phyloP scores from a whole-genome alignment of 2,888 invertebrate genomes.

The Argyresthia albistria region DNA sequence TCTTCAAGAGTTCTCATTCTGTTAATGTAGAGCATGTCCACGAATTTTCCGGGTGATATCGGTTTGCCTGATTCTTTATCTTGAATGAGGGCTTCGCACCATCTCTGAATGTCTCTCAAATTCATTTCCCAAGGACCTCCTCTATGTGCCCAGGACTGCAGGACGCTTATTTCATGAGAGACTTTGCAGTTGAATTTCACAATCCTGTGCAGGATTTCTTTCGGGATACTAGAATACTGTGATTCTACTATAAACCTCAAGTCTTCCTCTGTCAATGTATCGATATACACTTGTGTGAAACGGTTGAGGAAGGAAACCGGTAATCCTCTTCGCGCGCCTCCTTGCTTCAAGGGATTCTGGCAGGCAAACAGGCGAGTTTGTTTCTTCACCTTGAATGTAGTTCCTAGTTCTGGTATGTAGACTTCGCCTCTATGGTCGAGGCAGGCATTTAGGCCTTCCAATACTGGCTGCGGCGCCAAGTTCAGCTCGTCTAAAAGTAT shows the following conservation, averaged over 20 bases:
- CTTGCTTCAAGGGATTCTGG: slow-evolving; percentile 97
- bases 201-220: slow-evolving; percentile 77
- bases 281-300: slow-evolving; percentile 90
- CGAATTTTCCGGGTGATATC: slow-evolving; percentile 72
- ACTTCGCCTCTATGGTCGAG: slow-evolving; percentile 97
- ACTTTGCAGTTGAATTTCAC: slow-evolving; percentile 84
- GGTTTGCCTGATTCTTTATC: slow-evolving; percentile 29
- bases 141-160: slow-evolving; percentile 80
- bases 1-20: slow-evolving; percentile 88
- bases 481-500: slow-evolving; percentile 98
- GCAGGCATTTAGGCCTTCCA: slow-evolving; percentile 98
- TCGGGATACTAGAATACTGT: slow-evolving; percentile 75
- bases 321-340: slow-evolving; percentile 95
- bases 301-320: slow-evolving; percentile 98
- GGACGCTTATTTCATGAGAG: slow-evolving; percentile 73
- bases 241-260: slow-evolving; percentile 76
- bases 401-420: slow-evolving; percentile 94
- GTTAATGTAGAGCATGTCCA: slow-evolving; percentile 87
- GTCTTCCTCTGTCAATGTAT: slow-evolving; percentile 77
- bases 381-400: slow-evolving; percentile 82
- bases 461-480: slow-evolving; percentile 96
- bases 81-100: slow-evolving; percentile 84
- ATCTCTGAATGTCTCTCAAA: slow-evolving; percentile 92
- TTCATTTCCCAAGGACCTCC: slow-evolving; percentile 99
- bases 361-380: slow-evolving; percentile 95